These are phyloP conservation scores for Ochotona princeps DNA, from an alignment of 2,113 vertebrate genomes.

Conservation along the genomic window DNA sequence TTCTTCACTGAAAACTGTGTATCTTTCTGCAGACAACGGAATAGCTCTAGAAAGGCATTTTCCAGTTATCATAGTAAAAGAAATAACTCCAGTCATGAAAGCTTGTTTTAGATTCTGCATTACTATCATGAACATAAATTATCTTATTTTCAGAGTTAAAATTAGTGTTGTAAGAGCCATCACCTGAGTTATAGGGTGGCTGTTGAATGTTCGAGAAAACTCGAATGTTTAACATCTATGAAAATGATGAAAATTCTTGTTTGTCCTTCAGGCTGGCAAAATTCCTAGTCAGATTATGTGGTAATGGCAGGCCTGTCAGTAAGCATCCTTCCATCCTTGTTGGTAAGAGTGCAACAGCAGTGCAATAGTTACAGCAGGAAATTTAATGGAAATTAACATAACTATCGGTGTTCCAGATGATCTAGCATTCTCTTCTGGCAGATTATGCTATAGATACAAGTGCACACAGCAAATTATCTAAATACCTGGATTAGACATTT, in stretches of 20 bases:
- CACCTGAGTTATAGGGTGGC: not conserved
- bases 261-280: not conserved
- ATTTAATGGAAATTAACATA: conserved; percentile 39
- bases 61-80: conserved; percentile 16
- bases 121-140: not conserved
- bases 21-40: conserved; percentile 14
- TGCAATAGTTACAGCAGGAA: not conserved
- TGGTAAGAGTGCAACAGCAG: not conserved
- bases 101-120: not conserved
- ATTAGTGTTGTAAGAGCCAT: not conserved
- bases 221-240: conserved; percentile 12
- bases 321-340: not conserved
- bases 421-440: not conserved
- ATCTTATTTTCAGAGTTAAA: conserved; percentile 38
- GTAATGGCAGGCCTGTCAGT: not conserved
- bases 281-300: not conserved
- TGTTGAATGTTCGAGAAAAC: not conserved
- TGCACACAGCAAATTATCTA: not conserved
- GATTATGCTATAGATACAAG: not conserved
- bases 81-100: not conserved
- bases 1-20: conserved; percentile 5
- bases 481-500: not conserved
- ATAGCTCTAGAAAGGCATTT: not conserved
- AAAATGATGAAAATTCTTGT: conserved; percentile 19
- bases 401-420: not conserved